phyloP scores from a whole-genome alignment of 2,113 vertebrate genomes.

The Aleadryas rufinucha region DNA sequence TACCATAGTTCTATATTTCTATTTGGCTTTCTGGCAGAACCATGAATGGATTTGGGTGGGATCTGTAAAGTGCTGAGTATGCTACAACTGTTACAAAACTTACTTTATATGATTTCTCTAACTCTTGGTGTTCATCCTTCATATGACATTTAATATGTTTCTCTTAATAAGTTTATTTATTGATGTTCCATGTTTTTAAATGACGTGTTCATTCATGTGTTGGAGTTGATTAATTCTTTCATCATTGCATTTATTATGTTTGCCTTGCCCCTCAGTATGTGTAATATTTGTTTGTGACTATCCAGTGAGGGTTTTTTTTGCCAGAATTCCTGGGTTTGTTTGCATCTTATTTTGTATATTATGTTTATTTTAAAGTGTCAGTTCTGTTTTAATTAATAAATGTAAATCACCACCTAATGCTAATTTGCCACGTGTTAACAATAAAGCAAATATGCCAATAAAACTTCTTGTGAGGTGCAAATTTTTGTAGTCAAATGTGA shows the following conservation, averaged over 20 bases:
- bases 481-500: neutral
- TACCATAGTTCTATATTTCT: neutral
- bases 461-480: neutral
- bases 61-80: neutral
- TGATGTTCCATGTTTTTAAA: neutral
- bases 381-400: conserved; percentile 18
- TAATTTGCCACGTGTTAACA: conserved; percentile 32
- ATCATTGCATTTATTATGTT: conserved; percentile 14
- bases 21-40: neutral
- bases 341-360: neutral
- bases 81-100: neutral
- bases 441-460: conserved; percentile 27
- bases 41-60: neutral
- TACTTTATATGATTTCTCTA: neutral
- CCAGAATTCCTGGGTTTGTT: neutral
- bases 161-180: conserved; percentile 16
- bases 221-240: neutral
- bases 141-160: neutral
- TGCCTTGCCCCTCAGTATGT: neutral
- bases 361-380: neutral
- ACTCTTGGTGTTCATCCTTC: neutral
- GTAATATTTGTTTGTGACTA: neutral
- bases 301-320: neutral
- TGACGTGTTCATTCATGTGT: neutral
- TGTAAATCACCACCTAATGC: neutral